These are phyloP conservation scores for Laspeyria flexula DNA, from an alignment of 2,888 invertebrate genomes.

Conservation along the genomic window DNA sequence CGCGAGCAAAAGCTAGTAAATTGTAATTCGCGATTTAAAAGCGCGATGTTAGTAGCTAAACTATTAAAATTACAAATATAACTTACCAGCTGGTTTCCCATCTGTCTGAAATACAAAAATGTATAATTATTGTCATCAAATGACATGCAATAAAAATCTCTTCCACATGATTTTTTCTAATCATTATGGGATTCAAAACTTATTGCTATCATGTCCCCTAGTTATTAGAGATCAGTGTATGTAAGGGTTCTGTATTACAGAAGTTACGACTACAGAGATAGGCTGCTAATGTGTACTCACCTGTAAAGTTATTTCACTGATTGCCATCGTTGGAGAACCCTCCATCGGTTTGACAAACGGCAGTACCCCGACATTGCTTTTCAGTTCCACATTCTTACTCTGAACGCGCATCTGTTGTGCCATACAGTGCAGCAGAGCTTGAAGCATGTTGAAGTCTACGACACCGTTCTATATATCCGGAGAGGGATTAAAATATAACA, in stretches of 20 bases:
- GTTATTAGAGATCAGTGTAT: too few relatives aligned
- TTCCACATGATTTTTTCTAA: too few relatives aligned
- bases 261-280: background rate
- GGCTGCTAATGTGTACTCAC: too few relatives aligned
- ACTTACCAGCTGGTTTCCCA: conserved; percentile 10
- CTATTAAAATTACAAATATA: conserved; percentile 18
- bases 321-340: conserved; percentile 58
- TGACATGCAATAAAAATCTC: too few relatives aligned
- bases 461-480: conserved; percentile 88
- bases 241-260: too few relatives aligned
- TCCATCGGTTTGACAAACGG: conserved; percentile 49
- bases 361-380: conserved; percentile 76
- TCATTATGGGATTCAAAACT: too few relatives aligned
- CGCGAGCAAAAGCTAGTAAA: too few relatives aligned
- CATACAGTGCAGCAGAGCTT: conserved; percentile 90
- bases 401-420: conserved; percentile 87
- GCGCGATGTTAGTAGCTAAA: background rate
- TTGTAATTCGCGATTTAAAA: too few relatives aligned
- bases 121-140: background rate
- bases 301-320: conserved; percentile 77
- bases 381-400: conserved; percentile 87
- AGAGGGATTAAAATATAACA: too few relatives aligned
- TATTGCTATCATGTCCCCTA: too few relatives aligned
- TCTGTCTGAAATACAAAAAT: conserved; percentile 8
- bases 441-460: conserved; percentile 91